Conservation (phyloP, 2,888 invertebrate species). For the Bellardia bayeri region DNA sequence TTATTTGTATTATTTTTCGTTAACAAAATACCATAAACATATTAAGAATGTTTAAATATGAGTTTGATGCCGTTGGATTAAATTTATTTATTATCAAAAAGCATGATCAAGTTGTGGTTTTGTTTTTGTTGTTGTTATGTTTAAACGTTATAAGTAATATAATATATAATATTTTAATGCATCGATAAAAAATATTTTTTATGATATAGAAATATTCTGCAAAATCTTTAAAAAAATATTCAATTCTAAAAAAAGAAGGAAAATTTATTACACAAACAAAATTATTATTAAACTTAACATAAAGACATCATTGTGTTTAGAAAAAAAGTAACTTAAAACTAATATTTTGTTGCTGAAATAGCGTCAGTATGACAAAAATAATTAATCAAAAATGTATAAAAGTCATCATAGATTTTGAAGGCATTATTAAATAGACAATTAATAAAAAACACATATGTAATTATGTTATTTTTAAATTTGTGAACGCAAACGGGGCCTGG, state of each 20-base stretch:
- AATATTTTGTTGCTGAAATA: constrained; percentile 51
- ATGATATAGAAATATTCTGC: constrained; percentile 20
- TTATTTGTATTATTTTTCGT: constrained; percentile 48
- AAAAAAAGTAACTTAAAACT: constrained; percentile 58
- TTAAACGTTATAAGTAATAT: constrained; percentile 33
- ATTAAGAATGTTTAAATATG: constrained; percentile 53
- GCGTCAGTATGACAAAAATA: constrained; percentile 40
- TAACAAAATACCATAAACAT: constrained; percentile 63
- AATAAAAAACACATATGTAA: constrained; percentile 7
- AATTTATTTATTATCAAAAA: not conserved
- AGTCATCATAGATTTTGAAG: constrained; percentile 42
- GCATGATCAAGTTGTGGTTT: constrained; percentile 51
- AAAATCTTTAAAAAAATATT: constrained; percentile 41
- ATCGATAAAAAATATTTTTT: constrained; percentile 53
- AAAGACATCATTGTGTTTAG: constrained; percentile 46
- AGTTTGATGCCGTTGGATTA: constrained; percentile 3
- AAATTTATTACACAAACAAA: constrained; percentile 51
- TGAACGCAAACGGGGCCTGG: constrained; percentile 93
- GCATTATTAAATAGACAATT: constrained; percentile 39
- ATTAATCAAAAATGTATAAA: constrained; percentile 27
- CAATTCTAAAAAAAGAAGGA: constrained; percentile 52
- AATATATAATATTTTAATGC: constrained; percentile 41
- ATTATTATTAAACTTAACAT: constrained; percentile 60
- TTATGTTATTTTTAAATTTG: constrained; percentile 87
- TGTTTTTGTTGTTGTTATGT: constrained; percentile 6